phyloP scores from a whole-genome alignment of 2,113 vertebrate genomes.

The Acrocephalus arundinaceus region DNA sequence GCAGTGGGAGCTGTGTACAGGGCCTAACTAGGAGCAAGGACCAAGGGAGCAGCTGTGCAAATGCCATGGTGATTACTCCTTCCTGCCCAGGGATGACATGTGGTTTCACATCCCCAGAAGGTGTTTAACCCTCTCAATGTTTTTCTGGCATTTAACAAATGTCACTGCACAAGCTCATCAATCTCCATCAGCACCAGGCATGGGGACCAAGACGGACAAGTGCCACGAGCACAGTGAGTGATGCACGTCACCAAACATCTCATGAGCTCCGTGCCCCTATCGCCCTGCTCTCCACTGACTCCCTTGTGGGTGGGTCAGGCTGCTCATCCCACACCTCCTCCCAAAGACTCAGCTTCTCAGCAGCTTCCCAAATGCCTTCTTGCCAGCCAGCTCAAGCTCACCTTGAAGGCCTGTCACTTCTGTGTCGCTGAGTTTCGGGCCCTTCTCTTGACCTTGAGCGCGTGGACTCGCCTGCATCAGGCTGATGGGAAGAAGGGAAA shows the following conservation, averaged over 20 bases:
- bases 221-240: background rate
- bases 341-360: background rate
- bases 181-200: background rate
- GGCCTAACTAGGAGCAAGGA: background rate
- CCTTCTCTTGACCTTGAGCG: conserved; percentile 81
- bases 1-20: background rate
- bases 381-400: conserved; percentile 51
- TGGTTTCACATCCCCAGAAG: conserved; percentile 3
- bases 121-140: background rate
- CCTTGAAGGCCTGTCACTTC: conserved; percentile 81
- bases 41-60: background rate
- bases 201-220: background rate
- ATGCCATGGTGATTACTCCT: background rate
- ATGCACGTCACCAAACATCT: background rate
- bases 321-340: background rate
- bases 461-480: conserved; percentile 64
- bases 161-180: conserved; percentile 48
- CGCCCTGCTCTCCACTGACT: background rate
- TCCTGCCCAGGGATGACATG: background rate
- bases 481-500: background rate
- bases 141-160: conserved; percentile 44
- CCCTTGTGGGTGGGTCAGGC: background rate
- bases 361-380: background rate
- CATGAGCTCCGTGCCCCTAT: background rate
- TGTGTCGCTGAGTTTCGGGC: conserved; percentile 79